A percentile compares a stretch with the other conserved stretches of the same genome.
Evolutionary conservation across 2,888 invertebrate species (phyloP).

Genomic region (Nomada flava): DNA sequence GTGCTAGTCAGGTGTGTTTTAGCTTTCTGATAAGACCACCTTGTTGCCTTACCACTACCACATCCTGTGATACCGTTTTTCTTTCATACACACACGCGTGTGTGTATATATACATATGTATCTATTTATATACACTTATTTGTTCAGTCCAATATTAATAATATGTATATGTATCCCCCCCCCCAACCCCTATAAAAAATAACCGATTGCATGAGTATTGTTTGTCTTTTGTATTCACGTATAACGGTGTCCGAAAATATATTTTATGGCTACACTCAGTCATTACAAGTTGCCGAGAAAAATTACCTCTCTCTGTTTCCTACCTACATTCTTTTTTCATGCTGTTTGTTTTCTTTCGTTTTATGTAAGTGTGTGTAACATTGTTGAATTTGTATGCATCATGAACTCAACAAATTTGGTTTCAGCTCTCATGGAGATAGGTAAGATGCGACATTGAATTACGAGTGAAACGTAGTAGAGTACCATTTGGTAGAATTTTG

Average conservation of each 20-base stretch:
- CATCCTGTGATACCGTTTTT: slow-evolving; percentile 68
- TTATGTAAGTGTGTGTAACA: slow-evolving; percentile 73
- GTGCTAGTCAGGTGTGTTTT: slow-evolving; percentile 58
- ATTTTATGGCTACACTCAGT: slow-evolving; percentile 67
- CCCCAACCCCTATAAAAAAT: slow-evolving; percentile 32
- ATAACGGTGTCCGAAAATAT: slow-evolving; percentile 68
- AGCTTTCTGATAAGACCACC: slow-evolving; percentile 62
- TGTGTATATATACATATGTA: neutral
- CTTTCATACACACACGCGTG: neutral
- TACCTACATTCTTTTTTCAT: slow-evolving; percentile 40
- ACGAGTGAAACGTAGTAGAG: slow-evolving; percentile 80
- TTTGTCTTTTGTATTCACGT: slow-evolving; percentile 76
- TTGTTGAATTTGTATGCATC: slow-evolving; percentile 73
- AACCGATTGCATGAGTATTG: slow-evolving; percentile 78
- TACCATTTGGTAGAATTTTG: slow-evolving; percentile 72
- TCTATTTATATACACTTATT: slow-evolving; percentile 15
- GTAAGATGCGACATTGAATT: slow-evolving; percentile 82
- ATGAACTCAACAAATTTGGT: slow-evolving; percentile 80
- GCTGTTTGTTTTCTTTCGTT: slow-evolving; percentile 50
- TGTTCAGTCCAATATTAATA: neutral
- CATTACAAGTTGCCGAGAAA: slow-evolving; percentile 61
- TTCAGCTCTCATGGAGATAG: slow-evolving; percentile 84
- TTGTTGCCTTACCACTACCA: slow-evolving; percentile 78
- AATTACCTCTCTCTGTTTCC: slow-evolving; percentile 39
- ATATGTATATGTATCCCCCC: neutral